These are phyloP conservation scores for Lasioglossum malachurum DNA, from an alignment of 2,888 invertebrate genomes.

Conservation along the genomic window DNA sequence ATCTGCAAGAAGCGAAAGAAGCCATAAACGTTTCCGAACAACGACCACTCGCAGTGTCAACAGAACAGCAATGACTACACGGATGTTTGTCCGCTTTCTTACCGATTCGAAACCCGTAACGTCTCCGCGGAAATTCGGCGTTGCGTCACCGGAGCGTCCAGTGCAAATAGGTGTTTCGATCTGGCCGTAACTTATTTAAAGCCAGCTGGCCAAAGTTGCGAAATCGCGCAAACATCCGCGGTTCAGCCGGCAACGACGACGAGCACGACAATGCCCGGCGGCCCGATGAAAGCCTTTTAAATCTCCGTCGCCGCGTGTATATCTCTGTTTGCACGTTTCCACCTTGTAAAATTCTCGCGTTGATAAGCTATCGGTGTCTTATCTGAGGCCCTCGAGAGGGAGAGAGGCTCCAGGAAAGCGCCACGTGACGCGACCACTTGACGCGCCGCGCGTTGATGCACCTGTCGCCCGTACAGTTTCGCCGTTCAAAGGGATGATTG, in stretches of 20 bases:
- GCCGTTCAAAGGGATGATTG: constrained; percentile 20
- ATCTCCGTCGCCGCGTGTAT: constrained; percentile 18
- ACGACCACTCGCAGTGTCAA: background rate
- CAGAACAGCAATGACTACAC: background rate
- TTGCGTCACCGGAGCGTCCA: background rate
- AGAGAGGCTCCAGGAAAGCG: constrained; percentile 25
- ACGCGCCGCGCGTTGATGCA: background rate
- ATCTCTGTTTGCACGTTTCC: constrained; percentile 49
- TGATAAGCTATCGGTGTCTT: constrained; percentile 40
- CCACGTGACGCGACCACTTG: constrained; percentile 26
- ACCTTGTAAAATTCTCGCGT: background rate
- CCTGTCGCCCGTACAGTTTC: constrained; percentile 35
- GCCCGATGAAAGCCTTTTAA: background rate
- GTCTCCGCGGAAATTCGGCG: background rate
- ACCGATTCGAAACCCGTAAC: background rate
- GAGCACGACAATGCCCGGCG: background rate
- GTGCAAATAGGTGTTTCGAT: background rate
- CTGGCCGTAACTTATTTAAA: background rate
- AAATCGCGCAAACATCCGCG: constrained; percentile 12
- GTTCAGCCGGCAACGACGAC: background rate
- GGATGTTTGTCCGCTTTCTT: background rate
- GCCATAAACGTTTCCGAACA: background rate
- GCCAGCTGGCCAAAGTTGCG: background rate
- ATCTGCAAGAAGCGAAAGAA: background rate
- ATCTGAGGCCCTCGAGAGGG: constrained; percentile 14